phyloP scores from a whole-genome alignment of 2,113 vertebrate species.

The Ctenomys sociabilis region DNA sequence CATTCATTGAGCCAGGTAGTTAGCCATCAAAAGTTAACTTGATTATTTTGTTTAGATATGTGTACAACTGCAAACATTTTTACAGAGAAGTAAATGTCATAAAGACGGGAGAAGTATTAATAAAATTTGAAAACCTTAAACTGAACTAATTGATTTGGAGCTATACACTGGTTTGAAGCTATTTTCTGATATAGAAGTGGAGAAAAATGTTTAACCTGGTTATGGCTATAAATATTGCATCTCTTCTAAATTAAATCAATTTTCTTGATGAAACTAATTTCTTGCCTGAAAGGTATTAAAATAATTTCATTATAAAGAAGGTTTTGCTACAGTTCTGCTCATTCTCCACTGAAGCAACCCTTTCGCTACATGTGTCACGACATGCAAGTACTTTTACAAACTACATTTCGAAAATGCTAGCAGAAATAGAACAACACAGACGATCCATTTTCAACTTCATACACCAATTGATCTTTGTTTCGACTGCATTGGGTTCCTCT shows the following conservation, averaged over 20 bases:
- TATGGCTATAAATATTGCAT: constrained; percentile 81
- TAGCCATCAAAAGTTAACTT: constrained; percentile 63
- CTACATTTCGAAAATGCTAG: constrained; percentile 7
- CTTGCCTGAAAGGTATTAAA: constrained; percentile 84
- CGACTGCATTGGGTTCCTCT: background rate
- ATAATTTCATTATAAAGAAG: constrained; percentile 82
- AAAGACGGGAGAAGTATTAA: constrained; percentile 74
- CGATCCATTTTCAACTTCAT: background rate
- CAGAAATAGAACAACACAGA: background rate
- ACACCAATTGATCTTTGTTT: background rate
- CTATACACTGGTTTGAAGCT: constrained; percentile 79
- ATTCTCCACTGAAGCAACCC: constrained; percentile 69
- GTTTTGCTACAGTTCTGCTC: constrained; percentile 77
- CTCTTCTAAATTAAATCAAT: constrained; percentile 78
- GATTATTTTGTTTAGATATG: constrained; percentile 72
- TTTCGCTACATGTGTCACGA: constrained; percentile 76
- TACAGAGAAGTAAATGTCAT: constrained; percentile 72
- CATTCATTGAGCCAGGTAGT: constrained; percentile 38
- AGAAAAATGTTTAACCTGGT: constrained; percentile 78
- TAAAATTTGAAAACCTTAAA: constrained; percentile 83
- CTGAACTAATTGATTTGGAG: constrained; percentile 85
- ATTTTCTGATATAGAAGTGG: constrained; percentile 77
- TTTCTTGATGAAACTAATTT: constrained; percentile 83
- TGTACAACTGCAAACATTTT: constrained; percentile 73
- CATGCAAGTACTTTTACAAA: constrained; percentile 57